These are phyloP conservation scores for Heterohyrax brucei DNA, from an alignment of 2,797 vertebrate species.

Conservation along the genomic window DNA sequence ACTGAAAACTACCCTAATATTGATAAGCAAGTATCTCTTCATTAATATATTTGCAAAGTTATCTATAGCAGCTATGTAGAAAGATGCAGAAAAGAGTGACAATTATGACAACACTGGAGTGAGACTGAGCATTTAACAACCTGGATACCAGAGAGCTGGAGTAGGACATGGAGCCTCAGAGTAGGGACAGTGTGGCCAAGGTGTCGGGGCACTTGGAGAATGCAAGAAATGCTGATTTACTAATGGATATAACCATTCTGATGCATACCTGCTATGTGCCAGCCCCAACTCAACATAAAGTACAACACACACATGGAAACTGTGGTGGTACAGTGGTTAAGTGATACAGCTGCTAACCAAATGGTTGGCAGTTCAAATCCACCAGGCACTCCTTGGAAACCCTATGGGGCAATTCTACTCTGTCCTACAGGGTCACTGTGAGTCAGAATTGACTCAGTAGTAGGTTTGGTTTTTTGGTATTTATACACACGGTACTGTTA, in stretches of 20 bases:
- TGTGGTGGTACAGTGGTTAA: too few species aligned
- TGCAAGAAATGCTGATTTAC: background rate
- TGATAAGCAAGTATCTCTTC: slow-evolving; percentile 67
- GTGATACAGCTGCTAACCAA: too few species aligned
- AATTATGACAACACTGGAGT: background rate
- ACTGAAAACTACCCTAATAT: slow-evolving; percentile 33
- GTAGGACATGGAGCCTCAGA: background rate
- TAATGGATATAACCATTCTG: background rate
- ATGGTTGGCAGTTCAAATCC: too few species aligned
- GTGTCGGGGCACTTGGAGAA: background rate
- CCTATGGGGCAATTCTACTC: too few species aligned
- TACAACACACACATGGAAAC: too few species aligned
- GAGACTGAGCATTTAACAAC: background rate
- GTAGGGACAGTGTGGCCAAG: background rate
- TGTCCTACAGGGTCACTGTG: too few species aligned
- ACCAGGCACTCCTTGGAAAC: too few species aligned
- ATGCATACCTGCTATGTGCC: background rate
- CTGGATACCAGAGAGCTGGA: background rate
- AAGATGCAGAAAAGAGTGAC: background rate
- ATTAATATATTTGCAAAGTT: slow-evolving; percentile 81
- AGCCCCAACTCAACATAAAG: background rate
- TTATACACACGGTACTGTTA: too few species aligned
- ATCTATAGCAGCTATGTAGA: slow-evolving; percentile 90
- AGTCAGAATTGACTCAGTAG: too few species aligned
- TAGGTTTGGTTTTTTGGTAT: too few species aligned